Evolutionary conservation across 1,140 invertebrate genomes (phyloP).

Genomic region (Drosophila elegans): DNA sequence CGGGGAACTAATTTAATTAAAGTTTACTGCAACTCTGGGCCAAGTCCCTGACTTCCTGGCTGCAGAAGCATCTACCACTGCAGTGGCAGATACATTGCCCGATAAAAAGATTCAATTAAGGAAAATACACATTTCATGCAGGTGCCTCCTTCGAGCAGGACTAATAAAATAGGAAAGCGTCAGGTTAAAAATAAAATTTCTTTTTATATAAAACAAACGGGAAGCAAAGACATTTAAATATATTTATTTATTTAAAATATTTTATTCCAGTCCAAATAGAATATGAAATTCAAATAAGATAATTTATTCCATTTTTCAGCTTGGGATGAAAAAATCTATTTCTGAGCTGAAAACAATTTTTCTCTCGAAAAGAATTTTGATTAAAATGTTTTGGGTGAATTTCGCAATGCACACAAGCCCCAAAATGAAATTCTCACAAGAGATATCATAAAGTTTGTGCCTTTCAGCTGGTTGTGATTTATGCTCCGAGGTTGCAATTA

Average conservation of each 20-base stretch:
- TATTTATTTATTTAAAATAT: neutral
- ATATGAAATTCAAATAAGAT: too few relatives aligned
- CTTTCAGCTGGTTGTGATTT: slow-evolving; percentile 21
- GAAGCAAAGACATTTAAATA: neutral
- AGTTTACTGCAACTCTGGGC: slow-evolving; percentile 64
- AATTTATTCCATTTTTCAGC: neutral
- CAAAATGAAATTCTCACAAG: slow-evolving; percentile 20
- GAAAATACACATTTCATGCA: slow-evolving; percentile 25
- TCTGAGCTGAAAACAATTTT: neutral
- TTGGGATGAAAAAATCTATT: neutral
- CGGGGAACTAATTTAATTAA: slow-evolving; percentile 80
- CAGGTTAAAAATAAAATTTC: neutral
- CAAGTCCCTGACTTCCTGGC: slow-evolving; percentile 23
- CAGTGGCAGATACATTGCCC: slow-evolving; percentile 39
- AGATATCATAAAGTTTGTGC: slow-evolving; percentile 13
- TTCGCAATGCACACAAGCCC: neutral
- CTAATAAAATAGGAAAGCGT: slow-evolving; percentile 1
- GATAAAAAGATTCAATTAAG: slow-evolving; percentile 53
- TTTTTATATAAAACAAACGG: too few relatives aligned
- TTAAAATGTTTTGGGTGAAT: slow-evolving; percentile 13
- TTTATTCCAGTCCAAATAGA: too few relatives aligned
- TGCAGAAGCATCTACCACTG: slow-evolving; percentile 15
- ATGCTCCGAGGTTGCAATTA: slow-evolving; percentile 42
- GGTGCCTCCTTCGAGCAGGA: neutral
- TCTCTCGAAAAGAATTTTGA: slow-evolving; percentile 8